Evolutionary conservation across 64 coral and sea anemone genomes (phyloP), one percentile per base, ranked within the genome.

Genomic region (Montipora cactus): DNA sequence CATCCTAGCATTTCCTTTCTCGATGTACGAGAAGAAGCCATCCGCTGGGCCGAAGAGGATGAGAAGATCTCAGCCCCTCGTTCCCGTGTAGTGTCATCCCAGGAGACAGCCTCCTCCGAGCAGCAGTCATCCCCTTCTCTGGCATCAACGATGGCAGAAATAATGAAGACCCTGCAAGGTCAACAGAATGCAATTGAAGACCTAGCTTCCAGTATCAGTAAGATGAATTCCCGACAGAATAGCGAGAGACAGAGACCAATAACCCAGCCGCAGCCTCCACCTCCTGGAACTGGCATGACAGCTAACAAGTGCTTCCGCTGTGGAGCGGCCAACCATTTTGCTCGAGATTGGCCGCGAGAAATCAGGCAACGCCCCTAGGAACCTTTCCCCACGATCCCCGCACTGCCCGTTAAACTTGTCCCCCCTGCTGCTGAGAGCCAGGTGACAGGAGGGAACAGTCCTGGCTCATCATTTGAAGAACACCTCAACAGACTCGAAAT

Each of bases 1-100:
- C 53, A 81, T 2, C 90, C 84, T 1, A 45, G n/a, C 11, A 11
- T 45, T 13, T 83, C 64, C 49, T 96, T 92, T 52, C 71, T 96
- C 8, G 79, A 96, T 58, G 69, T 92, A 1, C 12, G 95, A 72
- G 72, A 92, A 51, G 95, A 92, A 52, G 90, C 86, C 8, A 49
- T 96, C 21, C 57, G 68, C 66, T 95, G 78, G 94, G 7, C 82
- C 8, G 90, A 89, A 47, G 90, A 96, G 47, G 90, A 92, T 1
- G 90, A 92, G 23, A 88, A 92, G 74, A 37, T 37, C 37, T 0
- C 37, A 37, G 37, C 37, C 37, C 37, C 37, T 37, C 2, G 37
- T 37, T 37, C 37, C 37, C 37, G 1, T 2, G 37, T 37, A 37
- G 37, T 37, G 37, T 37, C 37, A 1, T 37, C 37, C 2, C 37